A percentile compares a stretch with the other conserved stretches of the same genome.
phyloP scores from a whole-genome alignment of 2,888 invertebrate species.

The Hyposoter didymator region DNA sequence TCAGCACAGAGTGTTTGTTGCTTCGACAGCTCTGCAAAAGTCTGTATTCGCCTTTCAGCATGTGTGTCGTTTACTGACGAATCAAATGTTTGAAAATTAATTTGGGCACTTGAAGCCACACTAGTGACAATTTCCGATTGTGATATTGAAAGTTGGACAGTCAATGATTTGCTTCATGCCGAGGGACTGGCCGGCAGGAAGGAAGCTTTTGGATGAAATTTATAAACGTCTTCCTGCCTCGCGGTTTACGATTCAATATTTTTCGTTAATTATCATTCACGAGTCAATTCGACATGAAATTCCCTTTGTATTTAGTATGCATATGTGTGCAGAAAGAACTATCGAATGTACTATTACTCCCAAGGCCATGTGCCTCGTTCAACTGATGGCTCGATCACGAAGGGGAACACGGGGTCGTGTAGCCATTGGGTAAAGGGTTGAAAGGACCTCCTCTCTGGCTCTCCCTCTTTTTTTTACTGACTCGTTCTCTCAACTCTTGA shows the following conservation, averaged over 20 bases:
- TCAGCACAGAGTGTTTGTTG: constrained; percentile 35
- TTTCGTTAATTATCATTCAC: background rate
- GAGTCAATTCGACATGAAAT: background rate
- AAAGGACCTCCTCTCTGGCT: constrained; percentile 12
- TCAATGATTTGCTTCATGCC: too few relatives aligned
- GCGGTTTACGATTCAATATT: too few relatives aligned
- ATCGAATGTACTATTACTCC: constrained; percentile 38
- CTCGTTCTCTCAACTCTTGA: constrained; percentile 7
- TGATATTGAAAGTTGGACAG: too few relatives aligned
- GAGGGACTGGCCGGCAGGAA: too few relatives aligned
- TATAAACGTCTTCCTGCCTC: too few relatives aligned
- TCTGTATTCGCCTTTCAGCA: background rate
- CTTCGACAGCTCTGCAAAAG: constrained; percentile 15
- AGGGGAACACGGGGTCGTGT: constrained; percentile 13
- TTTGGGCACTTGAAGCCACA: too few relatives aligned
- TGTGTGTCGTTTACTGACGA: too few relatives aligned
- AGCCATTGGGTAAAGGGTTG: constrained; percentile 46
- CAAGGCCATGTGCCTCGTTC: constrained; percentile 41
- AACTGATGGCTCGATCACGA: constrained; percentile 41
- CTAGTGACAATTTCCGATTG: too few relatives aligned
- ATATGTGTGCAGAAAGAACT: constrained; percentile 5
- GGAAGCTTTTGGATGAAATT: too few relatives aligned
- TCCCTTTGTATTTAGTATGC: background rate
- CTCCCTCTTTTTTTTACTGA: background rate
- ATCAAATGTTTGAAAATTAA: too few relatives aligned